Percentiles rank a stretch among this genome's conserved stretches.
Evolutionary conservation across 2,888 invertebrate genomes (phyloP).

Genomic region (Athalia circularis): DNA sequence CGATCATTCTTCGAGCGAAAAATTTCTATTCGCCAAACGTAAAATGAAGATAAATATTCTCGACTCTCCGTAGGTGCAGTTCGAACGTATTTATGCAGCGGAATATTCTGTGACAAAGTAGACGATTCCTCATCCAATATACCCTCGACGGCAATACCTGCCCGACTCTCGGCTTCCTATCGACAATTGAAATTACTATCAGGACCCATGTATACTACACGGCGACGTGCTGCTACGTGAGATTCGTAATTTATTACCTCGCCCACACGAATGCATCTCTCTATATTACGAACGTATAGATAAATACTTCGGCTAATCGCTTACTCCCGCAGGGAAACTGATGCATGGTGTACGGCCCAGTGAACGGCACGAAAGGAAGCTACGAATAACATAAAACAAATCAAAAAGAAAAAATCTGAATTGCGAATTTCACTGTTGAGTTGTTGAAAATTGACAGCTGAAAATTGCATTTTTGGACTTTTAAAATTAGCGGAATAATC

Average conservation of each 20-base stretch:
- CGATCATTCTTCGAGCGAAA: slow-evolving; percentile 3
- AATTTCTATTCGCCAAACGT: slow-evolving; percentile 18
- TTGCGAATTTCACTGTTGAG: too few relatives aligned
- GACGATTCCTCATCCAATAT: slow-evolving; percentile 29
- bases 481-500: too few relatives aligned
- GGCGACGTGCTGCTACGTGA: slow-evolving; percentile 2
- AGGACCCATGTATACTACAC: slow-evolving; percentile 8
- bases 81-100: neutral
- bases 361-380: neutral
- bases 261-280: slow-evolving; percentile 28
- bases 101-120: slow-evolving; percentile 19
- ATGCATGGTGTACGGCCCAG: neutral
- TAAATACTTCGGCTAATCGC: slow-evolving; percentile 28
- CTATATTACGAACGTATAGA: slow-evolving; percentile 9
- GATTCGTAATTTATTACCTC: slow-evolving; percentile 34
- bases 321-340: slow-evolving; percentile 25
- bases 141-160: neutral
- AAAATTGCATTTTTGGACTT: too few relatives aligned
- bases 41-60: neutral
- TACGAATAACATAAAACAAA: neutral
- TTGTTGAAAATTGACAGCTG: too few relatives aligned
- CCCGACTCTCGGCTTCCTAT: slow-evolving; percentile 11
- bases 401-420: too few relatives aligned
- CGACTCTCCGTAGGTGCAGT: neutral
- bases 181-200: slow-evolving; percentile 30